Percentiles rank a stretch among this genome's conserved stretches.
Conservation (phyloP, 2,888 invertebrate genomes). For the Cephus pygmeus region DNA sequence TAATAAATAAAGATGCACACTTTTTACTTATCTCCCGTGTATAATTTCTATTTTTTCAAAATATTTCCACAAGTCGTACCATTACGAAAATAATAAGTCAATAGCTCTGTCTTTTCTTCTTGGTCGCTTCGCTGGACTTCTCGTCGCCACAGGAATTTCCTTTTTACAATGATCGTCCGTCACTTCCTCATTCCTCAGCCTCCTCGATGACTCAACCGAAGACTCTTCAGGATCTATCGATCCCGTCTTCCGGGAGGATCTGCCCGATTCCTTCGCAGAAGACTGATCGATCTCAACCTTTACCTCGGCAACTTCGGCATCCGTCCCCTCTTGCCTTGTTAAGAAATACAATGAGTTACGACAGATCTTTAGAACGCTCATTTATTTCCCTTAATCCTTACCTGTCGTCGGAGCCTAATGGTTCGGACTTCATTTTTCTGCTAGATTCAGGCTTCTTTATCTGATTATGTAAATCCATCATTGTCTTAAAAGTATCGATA, state of each 20-base stretch:
- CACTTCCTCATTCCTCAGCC: background rate
- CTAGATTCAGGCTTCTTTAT: slow-evolving; percentile 9
- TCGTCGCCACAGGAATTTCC: background rate
- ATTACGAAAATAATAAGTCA: background rate
- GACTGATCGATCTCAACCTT: background rate
- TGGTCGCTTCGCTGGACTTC: background rate
- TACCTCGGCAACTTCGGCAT: background rate
- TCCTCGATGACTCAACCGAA: background rate
- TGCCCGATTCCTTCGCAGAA: background rate
- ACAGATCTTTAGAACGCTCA: background rate
- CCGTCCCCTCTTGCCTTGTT: background rate
- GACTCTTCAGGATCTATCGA: background rate
- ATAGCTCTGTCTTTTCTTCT: background rate
- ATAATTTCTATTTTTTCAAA: background rate
- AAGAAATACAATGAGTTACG: background rate
- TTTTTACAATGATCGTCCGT: background rate
- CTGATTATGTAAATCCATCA: slow-evolving; percentile 35
- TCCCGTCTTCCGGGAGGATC: background rate
- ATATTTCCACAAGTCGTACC: too few relatives aligned
- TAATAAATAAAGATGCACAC: slow-evolving; percentile 50
- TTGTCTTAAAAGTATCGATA: slow-evolving; percentile 30
- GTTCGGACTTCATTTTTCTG: background rate
- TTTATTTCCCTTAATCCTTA: background rate
- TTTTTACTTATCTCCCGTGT: slow-evolving; percentile 39
- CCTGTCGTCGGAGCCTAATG: background rate